These are phyloP conservation scores for Eupithecia pulchellata DNA, from an alignment of 2,888 invertebrate species.

Conservation along the genomic window DNA sequence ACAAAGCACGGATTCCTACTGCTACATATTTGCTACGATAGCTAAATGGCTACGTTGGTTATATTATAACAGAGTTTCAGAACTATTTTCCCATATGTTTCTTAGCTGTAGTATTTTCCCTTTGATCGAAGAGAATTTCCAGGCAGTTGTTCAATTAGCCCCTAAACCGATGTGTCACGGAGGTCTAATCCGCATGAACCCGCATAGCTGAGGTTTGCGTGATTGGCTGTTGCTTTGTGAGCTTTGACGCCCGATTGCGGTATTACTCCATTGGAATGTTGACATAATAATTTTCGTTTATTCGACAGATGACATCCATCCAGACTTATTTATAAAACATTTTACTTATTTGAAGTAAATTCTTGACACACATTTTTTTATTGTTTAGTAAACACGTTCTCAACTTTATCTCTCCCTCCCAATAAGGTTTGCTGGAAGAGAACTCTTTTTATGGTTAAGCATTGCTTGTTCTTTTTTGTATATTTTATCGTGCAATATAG, in stretches of 20 bases:
- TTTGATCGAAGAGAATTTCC: background rate
- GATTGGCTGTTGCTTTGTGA: slow-evolving; percentile 34
- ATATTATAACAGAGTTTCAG: no score
- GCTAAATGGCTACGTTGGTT: no score
- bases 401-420: no score
- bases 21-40: background rate
- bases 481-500: no score
- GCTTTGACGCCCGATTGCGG: slow-evolving; percentile 20
- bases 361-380: no score
- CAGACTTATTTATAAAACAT: no score
- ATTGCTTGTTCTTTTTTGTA: no score
- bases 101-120: background rate
- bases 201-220: slow-evolving; percentile 31
- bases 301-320: no score
- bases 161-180: slow-evolving; percentile 24
- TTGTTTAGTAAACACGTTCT: no score
- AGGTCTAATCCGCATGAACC: slow-evolving; percentile 22
- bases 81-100: background rate
- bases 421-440: no score
- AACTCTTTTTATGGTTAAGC: no score
- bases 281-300: background rate
- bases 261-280: slow-evolving; percentile 4
- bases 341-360: no score
- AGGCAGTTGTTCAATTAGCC: background rate
- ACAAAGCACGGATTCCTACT: background rate